Evolutionary conservation across 2,113 vertebrate genomes (phyloP), one percentile per base, ranked within the genome.

Genomic region (Bujurquina vittata): DNA sequence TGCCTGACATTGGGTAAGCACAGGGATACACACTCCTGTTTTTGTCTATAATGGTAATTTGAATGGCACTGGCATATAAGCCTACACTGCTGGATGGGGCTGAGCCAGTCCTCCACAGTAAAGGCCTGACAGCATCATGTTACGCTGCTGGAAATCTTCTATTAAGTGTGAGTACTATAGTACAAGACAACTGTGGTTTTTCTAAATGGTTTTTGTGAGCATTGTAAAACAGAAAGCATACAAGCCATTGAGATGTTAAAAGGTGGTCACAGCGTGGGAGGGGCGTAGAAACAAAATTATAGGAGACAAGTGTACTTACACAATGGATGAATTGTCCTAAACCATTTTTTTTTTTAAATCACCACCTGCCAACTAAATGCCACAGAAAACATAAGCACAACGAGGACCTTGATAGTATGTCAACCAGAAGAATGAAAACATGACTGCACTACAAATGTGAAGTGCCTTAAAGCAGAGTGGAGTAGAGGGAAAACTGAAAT

Each of bases 111-210:
- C 55, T 82, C 79, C 15, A 72, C 87, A 87, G 75, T 63, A 37
- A 77, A 59, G 46, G 61, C 80, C 79, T 75, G 78, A 35, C 20
- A 2, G 88, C 79, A 85, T 93, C 85, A 49, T 77, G 82, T 91
- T 91, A 89, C 89, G 76, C 65, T 60, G 87, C 85, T 86, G 85
- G 81, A 89, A 90, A 86, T 84, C 73, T 88, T 88, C 82, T 79
- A 84, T 86, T 89, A 84, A 89, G 75, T 75, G 77, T 60, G 76
- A 88, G 81, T 57, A 82, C 46, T 37, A 86, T 18, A 78, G 84
- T 79, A 79, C 23, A 7, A 85, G 73, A 77, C 55, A 20, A 84
- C 84, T 62, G 86, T 58, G 29, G 52, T 62, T 74, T 80, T 75
- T 60, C 61, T 80, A 88, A 87, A 73, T 79, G 81, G 55, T 77